Evolutionary conservation across 2,888 invertebrate species (phyloP), one percentile per base, ranked within the genome.

Genomic region (Hydroisotoma schaefferi): DNA sequence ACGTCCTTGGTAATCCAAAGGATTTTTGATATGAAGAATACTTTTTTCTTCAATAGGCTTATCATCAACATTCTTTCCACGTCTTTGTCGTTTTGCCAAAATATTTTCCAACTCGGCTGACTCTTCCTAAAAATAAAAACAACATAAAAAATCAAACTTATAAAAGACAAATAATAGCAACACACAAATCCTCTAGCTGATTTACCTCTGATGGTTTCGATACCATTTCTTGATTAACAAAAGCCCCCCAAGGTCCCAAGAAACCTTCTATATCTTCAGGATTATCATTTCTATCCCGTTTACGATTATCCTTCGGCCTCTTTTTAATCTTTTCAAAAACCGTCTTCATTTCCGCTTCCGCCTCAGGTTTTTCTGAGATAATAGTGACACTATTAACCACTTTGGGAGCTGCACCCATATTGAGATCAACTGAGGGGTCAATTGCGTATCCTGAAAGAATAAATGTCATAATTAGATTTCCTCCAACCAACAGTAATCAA

Each of bases 231-330:
- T 99, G 98, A 75, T 94, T 94, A 8, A 86, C 84, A 78, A 84
- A 99, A 55, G 90, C 90, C 58, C 94, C 98, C 99, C 99, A 99
- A 0, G 99, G 99, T 0, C 98, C 99, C 1, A 94, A 80, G 76
- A 95, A 99, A 0, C 97, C 97, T 43, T 88, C 92, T 23, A 99
- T 82, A 78, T 99, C 98, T 20, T 85, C 82, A 0, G 99, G 88
- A 74, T 94, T 85, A 74, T 88, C 87, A 79, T 99, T 99, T 76
- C 86, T 87, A 57, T 85, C 84, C 63, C 94, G 81, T 78, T 94
- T 95, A 74, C 91, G 82, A 72, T 85, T 87, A 74, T 88, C 90
- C 1, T 86, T 78, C 0, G 87, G 84, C 65, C 89, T 81, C 59
- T 84, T 80, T 73, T 84, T 82, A 61, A 88, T 84, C 44, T 82